A percentile compares a stretch with the other conserved stretches of the same genome.
phyloP scores from a whole-genome alignment of 23 tunicate genomes.

The Trididemnum nubilum region DNA sequence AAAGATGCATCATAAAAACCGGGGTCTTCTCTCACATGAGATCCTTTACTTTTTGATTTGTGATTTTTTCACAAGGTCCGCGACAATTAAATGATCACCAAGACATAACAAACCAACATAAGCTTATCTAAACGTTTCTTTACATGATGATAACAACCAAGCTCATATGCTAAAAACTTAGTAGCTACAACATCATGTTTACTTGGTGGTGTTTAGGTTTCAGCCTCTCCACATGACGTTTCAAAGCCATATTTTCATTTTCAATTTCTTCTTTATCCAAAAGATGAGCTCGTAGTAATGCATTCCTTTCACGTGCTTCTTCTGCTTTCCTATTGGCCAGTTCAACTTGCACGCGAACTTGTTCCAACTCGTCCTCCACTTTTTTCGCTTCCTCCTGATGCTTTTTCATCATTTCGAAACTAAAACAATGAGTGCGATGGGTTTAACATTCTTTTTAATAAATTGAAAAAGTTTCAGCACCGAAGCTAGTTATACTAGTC shows the following conservation, averaged over 20 bases:
- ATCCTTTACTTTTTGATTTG: too few species aligned
- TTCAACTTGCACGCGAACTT: conserved; percentile 46
- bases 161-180: neutral
- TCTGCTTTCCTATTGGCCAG: conserved; percentile 66
- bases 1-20: too few species aligned
- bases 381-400: conserved; percentile 25
- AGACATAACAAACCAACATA: too few species aligned
- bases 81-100: too few species aligned
- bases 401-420: conserved; percentile 38
- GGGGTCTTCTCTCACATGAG: too few species aligned
- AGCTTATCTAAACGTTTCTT: too few species aligned
- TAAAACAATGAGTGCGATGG: too few species aligned
- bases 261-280: conserved; percentile 48
- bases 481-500: too few species aligned
- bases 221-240: neutral
- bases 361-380: conserved; percentile 41
- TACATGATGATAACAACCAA: too few species aligned
- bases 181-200: neutral
- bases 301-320: conserved; percentile 60
- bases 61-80: too few species aligned
- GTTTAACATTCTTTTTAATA: too few species aligned
- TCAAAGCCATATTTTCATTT: conserved; percentile 23
- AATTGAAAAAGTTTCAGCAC: too few species aligned
- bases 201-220: conserved; percentile 10
- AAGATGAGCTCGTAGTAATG: conserved; percentile 66